Base-by-base conservation (phyloP, 2,797 vertebrate genomes). In the Sebastes baramenuke region DNA sequence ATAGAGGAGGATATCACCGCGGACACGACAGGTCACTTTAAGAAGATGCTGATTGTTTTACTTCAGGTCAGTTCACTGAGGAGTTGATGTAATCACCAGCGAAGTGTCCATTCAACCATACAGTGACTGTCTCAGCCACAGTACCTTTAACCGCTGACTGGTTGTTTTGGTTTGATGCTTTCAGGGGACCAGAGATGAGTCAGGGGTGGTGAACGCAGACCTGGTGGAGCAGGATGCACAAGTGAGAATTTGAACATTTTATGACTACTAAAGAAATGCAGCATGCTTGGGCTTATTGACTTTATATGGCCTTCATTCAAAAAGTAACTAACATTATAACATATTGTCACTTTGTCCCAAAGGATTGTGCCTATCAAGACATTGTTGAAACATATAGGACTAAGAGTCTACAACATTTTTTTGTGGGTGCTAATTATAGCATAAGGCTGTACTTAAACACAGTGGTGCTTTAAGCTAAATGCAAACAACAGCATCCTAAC, bases 11-110 rank as follows among this genome's bases (percentile, higher is more conserved):
- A 97, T 27, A 7, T 99, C 0, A 81, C 96, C 2, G 88, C 88
- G 3, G 98, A 99, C 80, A 99, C 98, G 1, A 97, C 98, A 0
- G 98, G 98, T 70, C 98, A 99, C 87, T 99, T 99, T 92, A 98
- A 97, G 94, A 99, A 99, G 96, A 99, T 99, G 98, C 95, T 99
- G 0, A 65, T 99, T 11, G 98, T 98, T 90, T 95, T 99, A 84
- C 95, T 99, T 65, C 98, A 99, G 98, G 98, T 99, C 22, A 69
- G 91, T 90, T 76, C 46, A 11, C 20, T 18, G 6, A 75, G 16
- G 60, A 71, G 18, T 32, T 32, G 22, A 62, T 46, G n/a, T 42
- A 20, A 56, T 29, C 14, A 22, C 3, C 8, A 65, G 20, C 1
- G 4, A 34, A 24, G 7, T 65, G 12, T 36, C 16, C 55, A 34